Conservation (phyloP, 2,113 vertebrate genomes). For the Agapornis roseicollis region DNA sequence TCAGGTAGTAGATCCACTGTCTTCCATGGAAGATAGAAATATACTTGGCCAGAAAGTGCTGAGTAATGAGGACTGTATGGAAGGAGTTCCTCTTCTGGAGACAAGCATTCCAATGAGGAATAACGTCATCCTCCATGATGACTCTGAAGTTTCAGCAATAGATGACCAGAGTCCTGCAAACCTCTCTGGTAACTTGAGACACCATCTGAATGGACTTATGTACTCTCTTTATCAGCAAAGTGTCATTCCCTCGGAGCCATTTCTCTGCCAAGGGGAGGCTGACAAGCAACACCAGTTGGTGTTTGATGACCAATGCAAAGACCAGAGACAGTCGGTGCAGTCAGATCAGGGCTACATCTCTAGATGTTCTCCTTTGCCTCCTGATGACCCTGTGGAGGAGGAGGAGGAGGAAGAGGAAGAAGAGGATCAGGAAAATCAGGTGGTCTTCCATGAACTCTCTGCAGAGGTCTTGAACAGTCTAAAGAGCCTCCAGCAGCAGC, state of each 20-base stretch:
- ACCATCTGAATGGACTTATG: constrained; percentile 48
- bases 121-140: neutral
- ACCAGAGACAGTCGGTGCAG: constrained; percentile 78
- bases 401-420: neutral
- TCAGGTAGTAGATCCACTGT: constrained; percentile 20
- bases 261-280: constrained; percentile 3
- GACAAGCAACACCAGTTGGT: constrained; percentile 46
- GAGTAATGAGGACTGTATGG: constrained; percentile 13
- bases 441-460: neutral
- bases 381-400: constrained; percentile 54
- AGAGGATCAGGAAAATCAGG: neutral
- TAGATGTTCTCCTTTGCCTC: constrained; percentile 74
- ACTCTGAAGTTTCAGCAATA: neutral
- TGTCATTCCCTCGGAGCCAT: neutral
- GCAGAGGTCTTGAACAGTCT: constrained; percentile 73
- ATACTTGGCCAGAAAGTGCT: constrained; percentile 6
- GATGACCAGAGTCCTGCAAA: neutral
- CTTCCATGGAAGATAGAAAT: neutral
- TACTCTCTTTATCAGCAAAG: constrained; percentile 56
- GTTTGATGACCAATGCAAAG: constrained; percentile 54
- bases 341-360: constrained; percentile 93
- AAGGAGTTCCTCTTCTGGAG: constrained; percentile 62
- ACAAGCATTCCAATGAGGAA: constrained; percentile 29
- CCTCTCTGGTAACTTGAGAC: neutral
- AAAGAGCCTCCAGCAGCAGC: constrained; percentile 78